Base-by-base conservation (phyloP, 2,113 vertebrate genomes). In the Fulica atra region DNA sequence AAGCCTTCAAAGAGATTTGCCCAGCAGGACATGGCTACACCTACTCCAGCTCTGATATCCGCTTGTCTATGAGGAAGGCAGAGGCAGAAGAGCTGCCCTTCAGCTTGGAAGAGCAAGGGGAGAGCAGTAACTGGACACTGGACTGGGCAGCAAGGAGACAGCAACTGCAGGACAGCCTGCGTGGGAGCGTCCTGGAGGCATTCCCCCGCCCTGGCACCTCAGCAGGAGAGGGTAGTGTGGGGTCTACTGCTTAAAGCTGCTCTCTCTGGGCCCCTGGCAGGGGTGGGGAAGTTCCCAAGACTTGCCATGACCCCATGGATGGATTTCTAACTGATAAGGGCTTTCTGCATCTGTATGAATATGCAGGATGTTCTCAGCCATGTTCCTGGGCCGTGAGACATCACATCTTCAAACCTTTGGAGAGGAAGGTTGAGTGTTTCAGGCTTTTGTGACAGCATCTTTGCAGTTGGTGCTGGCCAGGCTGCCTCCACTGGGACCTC, bases 11-110 rank as follows among this genome's bases (percentile, higher is more conserved):
- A 96, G 99, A 99, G 95, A 99, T 99, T 97, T 99, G 99, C 84
- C 99, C 99, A 3, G 99, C 99, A 3, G 99, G 99, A 40, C 99
- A 99, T 1, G 99, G 99, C 13, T 99, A 99, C 46, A 99, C 99
- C 61, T 99, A 99, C 94, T 99, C 99, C 0, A 98, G 98, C 64
- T 98, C 99, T 15, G 98, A 98, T 36, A 98, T 98, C 76, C 98
- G 98, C 38, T 88, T 98, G 89, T 98, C 98, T 10, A 96, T 99
- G 97, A 98, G 98, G 83, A 99, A 98, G 93, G 97, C 99, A 7
- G 99, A 98, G 56, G 98, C 98, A 36, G 98, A 98, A 15, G 99
- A 99, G 64, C 88, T 99, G 89, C 98, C 97, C 94, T 63, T 97
- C 94, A 97, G 93, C 93, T 95, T 76, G 54, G 94, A 92, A 94